Percentiles rank a stretch among this genome's conserved stretches.
Evolutionary conservation across 2,797 vertebrate species (phyloP).

Genomic region (Balearica regulorum): DNA sequence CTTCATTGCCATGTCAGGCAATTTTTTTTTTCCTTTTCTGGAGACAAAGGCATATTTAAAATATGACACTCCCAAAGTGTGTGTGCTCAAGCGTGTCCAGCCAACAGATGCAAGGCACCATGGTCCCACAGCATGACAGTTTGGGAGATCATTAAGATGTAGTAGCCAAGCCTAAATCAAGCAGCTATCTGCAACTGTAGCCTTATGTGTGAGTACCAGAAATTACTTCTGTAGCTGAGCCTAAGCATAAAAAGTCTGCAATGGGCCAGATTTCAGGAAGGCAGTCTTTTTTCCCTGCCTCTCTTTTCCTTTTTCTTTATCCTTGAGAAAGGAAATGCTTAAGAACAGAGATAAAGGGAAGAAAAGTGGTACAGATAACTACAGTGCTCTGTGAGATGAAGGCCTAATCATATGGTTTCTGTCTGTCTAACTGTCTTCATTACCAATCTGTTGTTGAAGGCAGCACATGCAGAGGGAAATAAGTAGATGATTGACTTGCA

Average conservation of each 20-base stretch:
- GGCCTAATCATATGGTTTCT: neutral
- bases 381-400: neutral
- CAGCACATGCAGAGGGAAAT: neutral
- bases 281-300: neutral
- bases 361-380: neutral
- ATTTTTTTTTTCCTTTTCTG: neutral
- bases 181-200: neutral
- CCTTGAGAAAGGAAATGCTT: neutral
- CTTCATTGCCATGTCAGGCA: neutral
- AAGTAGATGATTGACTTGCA: neutral
- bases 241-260: neutral
- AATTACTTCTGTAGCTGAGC: neutral
- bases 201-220: neutral
- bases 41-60: neutral
- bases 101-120: neutral
- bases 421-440: neutral
- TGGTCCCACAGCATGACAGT: rapidly evolving
- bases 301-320: neutral
- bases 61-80: neutral
- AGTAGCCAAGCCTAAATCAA: neutral
- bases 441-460: neutral
- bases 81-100: neutral
- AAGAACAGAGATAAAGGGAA: neutral
- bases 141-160: neutral
- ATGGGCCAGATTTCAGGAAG: neutral